Base-by-base conservation (phyloP, 2,113 vertebrate species). In the Malurus melanocephalus region DNA sequence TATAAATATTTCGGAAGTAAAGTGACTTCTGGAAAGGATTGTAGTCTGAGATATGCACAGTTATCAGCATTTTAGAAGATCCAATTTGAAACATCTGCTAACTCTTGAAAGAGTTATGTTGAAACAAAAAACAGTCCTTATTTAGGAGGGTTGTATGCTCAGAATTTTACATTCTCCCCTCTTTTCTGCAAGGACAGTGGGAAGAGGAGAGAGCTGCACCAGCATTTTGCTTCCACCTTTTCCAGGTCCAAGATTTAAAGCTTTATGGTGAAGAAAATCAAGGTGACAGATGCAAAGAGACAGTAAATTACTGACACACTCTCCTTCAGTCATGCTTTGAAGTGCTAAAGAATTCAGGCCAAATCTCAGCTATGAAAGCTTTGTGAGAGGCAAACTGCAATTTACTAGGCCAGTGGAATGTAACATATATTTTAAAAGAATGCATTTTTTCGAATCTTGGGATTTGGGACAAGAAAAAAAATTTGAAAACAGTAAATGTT, bases 81-180 rank as follows among this genome's bases (percentile, higher is more conserved):
- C 77, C 88, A 93, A 73, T 94, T 95, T 91, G 92, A 95, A 96
- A 96, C 95, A 96, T 93, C 94, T 96, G 93, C 51, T 93, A 91
- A 92, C 93, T 90, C 93, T 96, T 94, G 86, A 93, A 93, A 91
- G 48, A 85, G 55, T 85, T 87, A 80, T 90, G 86, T 52, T 73
- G 80, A 92, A 94, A 92, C 86, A 94, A 93, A 94, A 93, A 15
- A 0, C 76, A 86, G 53, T 73, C 62, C 43, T 73, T 91, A 73
- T 90, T 93, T 87, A 85, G 48, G 80, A 93, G n/a, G 23, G 6
- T 33, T 91, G 43, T 53, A 56, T 21, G 32, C 45, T 85, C 62
- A 35, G 80, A 72, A 71, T 62, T 93, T 94, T 84, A 43, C 51
- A 69, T 81, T 73, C 19, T 88, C 20, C 8, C 23, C 5, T 86